Percentiles rank a stretch among this genome's conserved stretches.
These are phyloP conservation scores for Otocyon megalotis DNA, from an alignment of 2,113 vertebrate species.

Conservation along the genomic window DNA sequence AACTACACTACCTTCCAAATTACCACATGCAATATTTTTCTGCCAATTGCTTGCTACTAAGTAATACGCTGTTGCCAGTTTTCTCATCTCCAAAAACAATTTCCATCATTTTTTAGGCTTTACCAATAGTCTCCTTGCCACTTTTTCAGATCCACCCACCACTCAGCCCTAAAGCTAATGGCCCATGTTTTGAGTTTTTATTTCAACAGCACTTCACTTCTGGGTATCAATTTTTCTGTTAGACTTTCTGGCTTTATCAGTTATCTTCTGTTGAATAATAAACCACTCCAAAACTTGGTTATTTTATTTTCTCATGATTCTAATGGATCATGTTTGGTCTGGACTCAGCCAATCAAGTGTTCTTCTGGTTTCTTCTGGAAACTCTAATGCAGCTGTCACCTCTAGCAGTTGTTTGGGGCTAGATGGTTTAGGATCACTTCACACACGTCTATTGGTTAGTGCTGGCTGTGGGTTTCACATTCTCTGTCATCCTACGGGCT, in stretches of 20 bases:
- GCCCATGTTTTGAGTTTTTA: not conserved
- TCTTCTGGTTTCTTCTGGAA: not conserved
- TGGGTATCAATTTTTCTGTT: not conserved
- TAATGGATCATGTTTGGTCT: not conserved
- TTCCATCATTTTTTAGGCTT: not conserved
- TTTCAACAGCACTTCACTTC: not conserved
- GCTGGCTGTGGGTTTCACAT: not conserved
- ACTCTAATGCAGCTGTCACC: not conserved
- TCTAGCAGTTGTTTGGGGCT: not conserved
- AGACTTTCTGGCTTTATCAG: not conserved
- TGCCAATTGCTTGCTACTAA: not conserved
- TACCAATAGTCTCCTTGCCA: not conserved
- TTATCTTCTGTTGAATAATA: not conserved
- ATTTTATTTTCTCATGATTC: constrained; percentile 15
- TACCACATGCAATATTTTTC: not conserved
- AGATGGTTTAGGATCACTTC: not conserved
- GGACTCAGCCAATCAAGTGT: not conserved
- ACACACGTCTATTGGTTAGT: not conserved
- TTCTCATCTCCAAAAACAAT: not conserved
- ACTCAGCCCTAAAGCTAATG: not conserved
- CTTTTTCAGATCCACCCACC: not conserved
- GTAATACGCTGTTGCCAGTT: not conserved
- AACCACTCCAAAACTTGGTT: not conserved
- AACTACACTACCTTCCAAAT: not conserved
- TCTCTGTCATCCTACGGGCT: not conserved